A percentile compares a stretch with the other conserved stretches of the same genome.
Conservation (phyloP, 2,888 invertebrate genomes). For the Drosophila rubida region DNA sequence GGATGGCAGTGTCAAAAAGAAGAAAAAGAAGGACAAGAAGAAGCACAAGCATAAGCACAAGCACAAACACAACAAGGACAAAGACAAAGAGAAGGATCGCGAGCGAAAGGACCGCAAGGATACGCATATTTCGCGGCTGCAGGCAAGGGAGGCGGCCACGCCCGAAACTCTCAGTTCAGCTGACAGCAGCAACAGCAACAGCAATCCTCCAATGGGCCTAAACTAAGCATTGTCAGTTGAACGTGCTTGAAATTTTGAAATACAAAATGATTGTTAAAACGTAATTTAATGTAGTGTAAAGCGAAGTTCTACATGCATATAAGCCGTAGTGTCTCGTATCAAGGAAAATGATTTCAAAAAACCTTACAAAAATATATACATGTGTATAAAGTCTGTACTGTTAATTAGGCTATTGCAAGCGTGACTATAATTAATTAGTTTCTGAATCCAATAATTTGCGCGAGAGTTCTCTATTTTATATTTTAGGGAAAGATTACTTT, state of each 20-base stretch:
- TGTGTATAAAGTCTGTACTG: background rate
- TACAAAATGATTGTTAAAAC: background rate
- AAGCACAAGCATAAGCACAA: slow-evolving; percentile 92
- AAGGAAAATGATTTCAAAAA: background rate
- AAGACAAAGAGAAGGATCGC: slow-evolving; percentile 61
- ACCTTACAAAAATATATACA: background rate
- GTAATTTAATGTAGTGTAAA: background rate
- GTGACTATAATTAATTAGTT: no score
- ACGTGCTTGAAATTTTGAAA: background rate
- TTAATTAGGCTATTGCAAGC: no score
- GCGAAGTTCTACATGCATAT: background rate
- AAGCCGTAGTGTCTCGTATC: background rate
- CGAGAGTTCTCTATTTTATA: no score
- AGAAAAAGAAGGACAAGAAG: slow-evolving; percentile 92
- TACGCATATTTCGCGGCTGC: slow-evolving; percentile 82
- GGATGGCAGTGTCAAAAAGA: slow-evolving; percentile 87
- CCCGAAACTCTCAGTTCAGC: slow-evolving; percentile 85
- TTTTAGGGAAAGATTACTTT: no score
- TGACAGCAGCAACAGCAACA: slow-evolving; percentile 85
- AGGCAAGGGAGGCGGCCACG: slow-evolving; percentile 83
- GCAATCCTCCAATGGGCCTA: slow-evolving; percentile 75
- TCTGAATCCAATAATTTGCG: no score
- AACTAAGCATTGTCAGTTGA: slow-evolving; percentile 38
- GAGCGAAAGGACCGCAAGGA: slow-evolving; percentile 85
- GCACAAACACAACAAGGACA: slow-evolving; percentile 91